These are phyloP conservation scores for Ochlodes sylvanus DNA, from an alignment of 2,888 invertebrate species.

Conservation along the genomic window DNA sequence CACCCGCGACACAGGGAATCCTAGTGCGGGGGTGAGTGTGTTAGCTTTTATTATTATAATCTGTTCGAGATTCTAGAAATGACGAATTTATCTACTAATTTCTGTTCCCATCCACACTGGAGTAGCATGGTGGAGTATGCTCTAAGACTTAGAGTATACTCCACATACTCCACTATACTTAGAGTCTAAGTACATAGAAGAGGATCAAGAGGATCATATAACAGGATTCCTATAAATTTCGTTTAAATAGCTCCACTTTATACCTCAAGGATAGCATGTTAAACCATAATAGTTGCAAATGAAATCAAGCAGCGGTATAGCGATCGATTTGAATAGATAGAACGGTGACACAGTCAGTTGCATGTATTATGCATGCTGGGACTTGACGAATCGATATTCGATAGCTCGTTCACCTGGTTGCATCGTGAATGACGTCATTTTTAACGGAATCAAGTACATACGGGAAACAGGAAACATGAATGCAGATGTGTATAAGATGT, in stretches of 20 bases:
- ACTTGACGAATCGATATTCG: constrained; percentile 36
- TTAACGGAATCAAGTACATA: neutral
- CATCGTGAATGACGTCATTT: constrained; percentile 12
- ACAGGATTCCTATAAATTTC: neutral
- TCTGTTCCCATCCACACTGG: too few species aligned
- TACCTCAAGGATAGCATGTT: constrained; percentile 11
- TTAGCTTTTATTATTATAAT: too few species aligned
- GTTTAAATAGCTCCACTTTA: neutral
- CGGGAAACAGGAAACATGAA: constrained; percentile 5
- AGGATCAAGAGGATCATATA: too few species aligned
- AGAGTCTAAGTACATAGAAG: too few species aligned
- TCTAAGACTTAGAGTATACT: too few species aligned
- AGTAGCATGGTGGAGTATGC: too few species aligned
- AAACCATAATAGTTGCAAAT: constrained; percentile 22
- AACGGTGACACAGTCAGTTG: constrained; percentile 32
- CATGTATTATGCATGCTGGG: constrained; percentile 31
- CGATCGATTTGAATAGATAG: constrained; percentile 31
- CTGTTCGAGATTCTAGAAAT: too few species aligned
- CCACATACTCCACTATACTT: too few species aligned
- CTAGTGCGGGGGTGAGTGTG: too few species aligned
- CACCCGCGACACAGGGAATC: too few species aligned
- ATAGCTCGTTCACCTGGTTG: constrained; percentile 18
- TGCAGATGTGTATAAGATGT: neutral
- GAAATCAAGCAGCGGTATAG: constrained; percentile 17
- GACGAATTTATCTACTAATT: too few species aligned